These are phyloP conservation scores for Dromococcyx pavoninus DNA, from an alignment of 2,797 vertebrate genomes.

Conservation along the genomic window DNA sequence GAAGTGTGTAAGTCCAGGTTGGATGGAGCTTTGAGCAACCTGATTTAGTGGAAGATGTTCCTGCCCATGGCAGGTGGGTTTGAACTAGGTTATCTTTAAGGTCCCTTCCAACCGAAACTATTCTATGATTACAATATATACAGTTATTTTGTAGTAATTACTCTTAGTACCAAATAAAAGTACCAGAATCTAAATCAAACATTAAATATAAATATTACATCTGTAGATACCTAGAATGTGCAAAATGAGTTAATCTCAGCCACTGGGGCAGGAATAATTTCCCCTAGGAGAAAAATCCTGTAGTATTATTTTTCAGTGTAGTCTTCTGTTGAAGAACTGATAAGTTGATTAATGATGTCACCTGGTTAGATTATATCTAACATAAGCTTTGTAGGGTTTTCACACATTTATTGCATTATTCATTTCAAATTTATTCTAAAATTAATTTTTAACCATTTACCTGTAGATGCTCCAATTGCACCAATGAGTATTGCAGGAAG, in stretches of 20 bases:
- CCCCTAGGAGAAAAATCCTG: not conserved
- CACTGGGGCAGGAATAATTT: not conserved
- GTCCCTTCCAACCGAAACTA: too few relatives aligned
- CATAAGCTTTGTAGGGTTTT: not conserved
- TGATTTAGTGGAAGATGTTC: too few relatives aligned
- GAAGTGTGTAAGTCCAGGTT: too few relatives aligned
- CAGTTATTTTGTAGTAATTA: not conserved
- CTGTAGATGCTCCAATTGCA: slow-evolving; percentile 95
- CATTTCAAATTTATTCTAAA: not conserved
- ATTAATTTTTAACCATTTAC: slow-evolving; percentile 67
- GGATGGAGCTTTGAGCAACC: too few relatives aligned
- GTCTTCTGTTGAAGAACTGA: not conserved
- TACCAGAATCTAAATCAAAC: not conserved
- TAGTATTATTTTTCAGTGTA: not conserved
- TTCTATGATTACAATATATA: not conserved
- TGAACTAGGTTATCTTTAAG: too few relatives aligned
- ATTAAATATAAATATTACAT: not conserved
- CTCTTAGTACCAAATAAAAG: not conserved
- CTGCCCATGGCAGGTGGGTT: too few relatives aligned
- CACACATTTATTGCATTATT: not conserved
- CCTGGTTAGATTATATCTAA: not conserved
- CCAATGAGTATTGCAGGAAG: slow-evolving; percentile 92
- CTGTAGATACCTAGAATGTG: not conserved
- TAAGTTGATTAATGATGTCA: not conserved
- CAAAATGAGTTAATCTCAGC: not conserved